phyloP scores from a whole-genome alignment of 2,797 vertebrate species.

The Hyperoplus lanceolatus region DNA sequence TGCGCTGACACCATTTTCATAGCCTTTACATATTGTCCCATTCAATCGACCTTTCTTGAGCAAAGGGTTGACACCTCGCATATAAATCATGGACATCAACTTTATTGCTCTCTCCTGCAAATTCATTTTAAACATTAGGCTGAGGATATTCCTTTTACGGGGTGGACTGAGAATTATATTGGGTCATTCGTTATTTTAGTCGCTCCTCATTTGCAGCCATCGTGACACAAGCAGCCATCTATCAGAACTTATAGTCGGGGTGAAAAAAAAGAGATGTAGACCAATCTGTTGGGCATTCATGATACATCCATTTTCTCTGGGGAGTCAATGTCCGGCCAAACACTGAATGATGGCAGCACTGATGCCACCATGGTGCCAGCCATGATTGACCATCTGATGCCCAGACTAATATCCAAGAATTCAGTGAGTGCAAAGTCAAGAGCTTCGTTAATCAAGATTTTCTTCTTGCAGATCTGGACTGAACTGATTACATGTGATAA shows the following conservation, averaged over 20 bases:
- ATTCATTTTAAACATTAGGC: conserved; percentile 69
- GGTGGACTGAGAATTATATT: conserved; percentile 62
- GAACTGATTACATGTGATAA: conserved; percentile 41
- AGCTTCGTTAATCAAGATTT: conserved; percentile 44
- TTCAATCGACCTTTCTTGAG: conserved; percentile 67
- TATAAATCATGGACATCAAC: conserved; percentile 67
- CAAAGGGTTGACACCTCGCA: conserved; percentile 56
- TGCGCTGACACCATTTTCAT: conserved; percentile 55
- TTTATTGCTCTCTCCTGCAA: conserved; percentile 63
- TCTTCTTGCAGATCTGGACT: conserved; percentile 34
- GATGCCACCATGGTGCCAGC: conserved; percentile 54
- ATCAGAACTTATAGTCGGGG: conserved; percentile 56
- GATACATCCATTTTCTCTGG: conserved; percentile 63
- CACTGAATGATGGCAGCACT: conserved; percentile 62
- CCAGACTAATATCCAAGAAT: conserved; percentile 64
- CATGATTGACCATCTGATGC: conserved; percentile 76
- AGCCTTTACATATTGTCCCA: conserved; percentile 64
- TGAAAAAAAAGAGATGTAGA: conserved; percentile 48
- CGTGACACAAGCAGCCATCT: conserved; percentile 64
- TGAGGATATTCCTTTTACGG: conserved; percentile 55
- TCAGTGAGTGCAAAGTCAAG: conserved; percentile 41
- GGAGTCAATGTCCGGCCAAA: conserved; percentile 69
- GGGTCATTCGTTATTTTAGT: conserved; percentile 65
- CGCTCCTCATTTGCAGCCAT: conserved; percentile 61
- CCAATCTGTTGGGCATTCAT: conserved; percentile 76